Evolutionary conservation across 37 sponge, comb jelly and placozoan species (phyloP), one percentile per base, ranked within the genome.

Genomic region (Chondrosia reniformis): DNA sequence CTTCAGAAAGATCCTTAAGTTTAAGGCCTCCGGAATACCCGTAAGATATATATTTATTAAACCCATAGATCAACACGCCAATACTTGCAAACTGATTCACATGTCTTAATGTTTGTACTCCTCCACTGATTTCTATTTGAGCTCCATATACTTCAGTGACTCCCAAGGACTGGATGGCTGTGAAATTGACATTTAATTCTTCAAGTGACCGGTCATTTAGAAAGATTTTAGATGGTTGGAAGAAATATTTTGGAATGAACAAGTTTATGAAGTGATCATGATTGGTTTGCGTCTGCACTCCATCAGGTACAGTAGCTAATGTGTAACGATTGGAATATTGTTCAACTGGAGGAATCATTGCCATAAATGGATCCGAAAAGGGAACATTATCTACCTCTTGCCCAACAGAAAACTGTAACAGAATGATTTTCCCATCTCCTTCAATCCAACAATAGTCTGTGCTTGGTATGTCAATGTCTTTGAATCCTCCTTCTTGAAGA

Each of bases 321-420:
- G n/a, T n/a, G n/a, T n/a, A n/a, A n/a, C n/a, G n/a, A 46, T 75
- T 82, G 62, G 63, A 55, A 42, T 83, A 90, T 36, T 90, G 91
- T 37, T 86, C 80, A 75, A 86, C 58, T 25, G 87, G 75, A 33
- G 91, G 87, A 24, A 90, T 39, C 32, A 79, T 67, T 56, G 54
- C 59, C 83, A 90, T 86, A 46, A 83, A 81, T 39, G 87, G 58
- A 6, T 56, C 58, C n/a, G 27, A 87, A 5, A 66, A 66, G 42
- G 63, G 24, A 7, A 19, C 28, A 25, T 2, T n/a, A 37, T 78
- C 72, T 17, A 25, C 31, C n/a, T 33, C 49, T 31, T 62, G 31
- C 32, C 78, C 87, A 41, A 55, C 9, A 3, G 78, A 56, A 81
- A 72, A 81, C 59, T 83, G 81, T 24, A 71, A 55, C 27, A 88